These are phyloP conservation scores for Baryphthengus martii DNA, from an alignment of 2,113 vertebrate genomes.

Conservation along the genomic window DNA sequence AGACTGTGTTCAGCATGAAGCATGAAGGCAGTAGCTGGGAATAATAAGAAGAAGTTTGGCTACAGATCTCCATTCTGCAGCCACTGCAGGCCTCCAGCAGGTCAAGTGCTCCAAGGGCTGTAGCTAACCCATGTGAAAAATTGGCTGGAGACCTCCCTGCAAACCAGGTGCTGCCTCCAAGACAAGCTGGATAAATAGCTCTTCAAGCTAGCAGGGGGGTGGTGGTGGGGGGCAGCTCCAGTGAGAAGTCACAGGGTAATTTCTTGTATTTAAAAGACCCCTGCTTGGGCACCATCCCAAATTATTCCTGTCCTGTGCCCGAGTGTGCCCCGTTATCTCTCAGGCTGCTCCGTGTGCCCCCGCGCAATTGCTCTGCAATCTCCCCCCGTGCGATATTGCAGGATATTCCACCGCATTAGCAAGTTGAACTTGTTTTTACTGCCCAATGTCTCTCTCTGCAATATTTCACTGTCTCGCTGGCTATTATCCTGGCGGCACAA, in stretches of 20 bases:
- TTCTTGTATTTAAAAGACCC: neutral
- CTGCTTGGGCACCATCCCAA: neutral
- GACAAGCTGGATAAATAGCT: neutral
- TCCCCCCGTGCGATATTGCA: neutral
- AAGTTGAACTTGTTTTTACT: constrained; percentile 39
- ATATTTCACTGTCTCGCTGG: constrained; percentile 55
- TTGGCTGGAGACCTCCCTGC: neutral
- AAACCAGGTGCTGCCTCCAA: neutral
- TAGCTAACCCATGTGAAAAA: constrained; percentile 14
- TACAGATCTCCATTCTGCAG: neutral
- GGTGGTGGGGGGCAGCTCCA: neutral
- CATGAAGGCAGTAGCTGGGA: neutral
- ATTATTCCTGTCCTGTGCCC: neutral
- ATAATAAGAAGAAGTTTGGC: neutral
- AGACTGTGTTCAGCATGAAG: neutral
- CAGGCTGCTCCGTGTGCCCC: neutral
- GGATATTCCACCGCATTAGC: constrained; percentile 33
- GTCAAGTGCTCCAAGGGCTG: neutral
- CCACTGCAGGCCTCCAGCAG: neutral
- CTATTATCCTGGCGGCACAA: constrained; percentile 64
- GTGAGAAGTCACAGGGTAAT: neutral
- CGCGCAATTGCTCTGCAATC: neutral
- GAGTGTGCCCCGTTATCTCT: fast-evolving
- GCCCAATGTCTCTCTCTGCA: constrained; percentile 30
- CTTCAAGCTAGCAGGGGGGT: neutral